These are phyloP conservation scores for Clupea harengus DNA, from an alignment of 2,113 vertebrate species.

Conservation along the genomic window DNA sequence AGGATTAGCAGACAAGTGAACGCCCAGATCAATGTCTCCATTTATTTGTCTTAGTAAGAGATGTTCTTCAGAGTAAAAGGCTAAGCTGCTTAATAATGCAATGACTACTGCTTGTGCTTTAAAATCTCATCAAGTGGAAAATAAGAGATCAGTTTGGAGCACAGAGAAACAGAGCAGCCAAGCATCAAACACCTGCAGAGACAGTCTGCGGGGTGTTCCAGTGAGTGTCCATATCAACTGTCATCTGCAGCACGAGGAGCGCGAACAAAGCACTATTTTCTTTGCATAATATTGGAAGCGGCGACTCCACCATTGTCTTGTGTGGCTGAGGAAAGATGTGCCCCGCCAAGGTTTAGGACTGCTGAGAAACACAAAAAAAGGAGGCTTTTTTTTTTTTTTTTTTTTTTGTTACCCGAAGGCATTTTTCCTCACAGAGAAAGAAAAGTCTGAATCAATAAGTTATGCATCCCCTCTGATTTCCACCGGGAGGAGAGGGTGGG, in stretches of 20 bases:
- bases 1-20: conserved; percentile 35
- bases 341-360: too few relatives aligned
- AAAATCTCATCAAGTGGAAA: not conserved
- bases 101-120: conserved; percentile 25
- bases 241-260: not conserved
- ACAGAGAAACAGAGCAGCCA: not conserved
- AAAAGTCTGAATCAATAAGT: not conserved
- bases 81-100: conserved; percentile 41
- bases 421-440: not conserved
- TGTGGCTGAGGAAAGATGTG: not conserved
- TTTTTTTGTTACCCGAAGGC: not conserved
- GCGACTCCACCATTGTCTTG: not conserved
- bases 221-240: not conserved
- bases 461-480: not conserved
- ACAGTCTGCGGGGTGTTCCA: not conserved
- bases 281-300: not conserved
- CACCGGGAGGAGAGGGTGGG: not conserved
- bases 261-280: not conserved
- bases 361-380: not conserved
- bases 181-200: not conserved
- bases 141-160: not conserved
- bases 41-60: conserved; percentile 37
- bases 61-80: conserved; percentile 26
- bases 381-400: not conserved
- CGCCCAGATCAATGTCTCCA: conserved; percentile 30